Evolutionary conservation across 2,113 vertebrate genomes (phyloP), one percentile per base, ranked within the genome.

Genomic region (Peromyscus maniculatus): DNA sequence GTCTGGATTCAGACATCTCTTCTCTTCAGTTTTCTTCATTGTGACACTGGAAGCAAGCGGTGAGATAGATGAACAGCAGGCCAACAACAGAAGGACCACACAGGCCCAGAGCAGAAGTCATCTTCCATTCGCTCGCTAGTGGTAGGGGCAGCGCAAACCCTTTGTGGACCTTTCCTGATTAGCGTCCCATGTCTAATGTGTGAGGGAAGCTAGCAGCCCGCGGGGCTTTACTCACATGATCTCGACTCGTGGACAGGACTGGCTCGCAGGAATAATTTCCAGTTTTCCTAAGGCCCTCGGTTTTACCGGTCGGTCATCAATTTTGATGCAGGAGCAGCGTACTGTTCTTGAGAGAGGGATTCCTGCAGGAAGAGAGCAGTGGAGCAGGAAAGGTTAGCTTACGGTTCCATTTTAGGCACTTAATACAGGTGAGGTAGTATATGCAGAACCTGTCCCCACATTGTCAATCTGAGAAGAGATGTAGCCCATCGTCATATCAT

Each of bases 151-250:
- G 87, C 67, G 28, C 11, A 91, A 77, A 83, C 36, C 52, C 64
- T 67, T 94, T 52, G 78, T 46, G 67, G 10, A 94, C 72, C 33
- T 94, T 93, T 75, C 92, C 15, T 80, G 64, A 75, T 93, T n/a
- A 72, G 79, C 26, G 57, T 74, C 19, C 82, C 11, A 1, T 49
- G 69, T 83, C 91, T 91, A 88, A 66, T 83, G 24, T 72, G 52
- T 75, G 26, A 77, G 43, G 43, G 87, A 95, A 10, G 33, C 77
- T 36, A 93, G 31, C 31, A 74, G 69, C 78, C 92, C 36, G 46
- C 91, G 31, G 39, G n/a, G 43, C 94, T 97, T 89, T 91, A 98
- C 98, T 98, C 69, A 98, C 98, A 98, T 98, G 87, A 98, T 97
- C 93, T 98, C 98, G 77, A 96, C 71, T 12, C 0, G 82, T 95